A percentile compares a stretch with the other conserved stretches of the same genome.
phyloP scores from a whole-genome alignment of 1,140 invertebrate species.

The Panagrolaimus sp. region DNA sequence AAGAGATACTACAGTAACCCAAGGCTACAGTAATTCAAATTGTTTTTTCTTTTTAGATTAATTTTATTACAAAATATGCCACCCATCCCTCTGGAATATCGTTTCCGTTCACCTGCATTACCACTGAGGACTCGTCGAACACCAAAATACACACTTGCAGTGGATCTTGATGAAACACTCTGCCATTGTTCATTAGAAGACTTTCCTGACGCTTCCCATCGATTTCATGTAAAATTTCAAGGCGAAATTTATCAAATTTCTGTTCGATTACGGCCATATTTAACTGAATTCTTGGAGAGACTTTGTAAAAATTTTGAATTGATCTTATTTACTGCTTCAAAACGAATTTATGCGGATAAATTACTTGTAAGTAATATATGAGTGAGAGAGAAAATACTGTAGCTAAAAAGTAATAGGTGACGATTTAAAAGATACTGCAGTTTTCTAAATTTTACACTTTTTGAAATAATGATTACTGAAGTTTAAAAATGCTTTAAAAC shows the following conservation, averaged over 20 bases:
- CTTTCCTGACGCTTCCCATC: constrained; percentile 80
- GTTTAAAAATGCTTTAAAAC: no score
- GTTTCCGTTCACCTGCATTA: constrained; percentile 77
- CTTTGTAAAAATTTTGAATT: constrained; percentile 87
- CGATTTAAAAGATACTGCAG: no score
- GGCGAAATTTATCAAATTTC: constrained; percentile 81
- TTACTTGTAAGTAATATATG: constrained; percentile 63
- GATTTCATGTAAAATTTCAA: constrained; percentile 85
- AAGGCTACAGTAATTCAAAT: not conserved
- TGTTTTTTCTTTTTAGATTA: no score
- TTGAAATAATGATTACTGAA: no score
- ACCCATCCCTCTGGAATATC: constrained; percentile 77
- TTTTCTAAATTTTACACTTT: no score
- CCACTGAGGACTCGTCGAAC: constrained; percentile 85
- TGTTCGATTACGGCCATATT: constrained; percentile 81
- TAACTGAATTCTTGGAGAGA: constrained; percentile 81
- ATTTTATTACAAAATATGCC: constrained; percentile 76
- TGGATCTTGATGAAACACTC: constrained; percentile 85
- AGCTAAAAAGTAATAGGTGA: no score
- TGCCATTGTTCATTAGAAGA: constrained; percentile 90
- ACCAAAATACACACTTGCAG: constrained; percentile 83
- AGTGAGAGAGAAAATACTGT: constrained; percentile 6
- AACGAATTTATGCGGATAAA: constrained; percentile 89
- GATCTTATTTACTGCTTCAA: constrained; percentile 89
- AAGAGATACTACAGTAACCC: not conserved